Evolutionary conservation across 2,888 invertebrate species (phyloP).

Genomic region (Napeogenes inachia): DNA sequence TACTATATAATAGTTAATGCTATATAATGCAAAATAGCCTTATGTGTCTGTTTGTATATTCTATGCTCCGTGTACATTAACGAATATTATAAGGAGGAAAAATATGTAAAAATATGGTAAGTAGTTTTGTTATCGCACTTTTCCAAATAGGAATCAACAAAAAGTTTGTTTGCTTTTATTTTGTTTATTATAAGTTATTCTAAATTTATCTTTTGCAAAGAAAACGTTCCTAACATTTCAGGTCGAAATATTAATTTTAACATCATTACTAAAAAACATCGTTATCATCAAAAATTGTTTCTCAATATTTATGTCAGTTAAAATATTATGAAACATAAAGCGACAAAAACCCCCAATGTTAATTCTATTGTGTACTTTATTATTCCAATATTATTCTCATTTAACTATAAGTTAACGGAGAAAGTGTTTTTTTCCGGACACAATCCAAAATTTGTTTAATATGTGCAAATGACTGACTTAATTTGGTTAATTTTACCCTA

Average conservation of each 20-base stretch:
- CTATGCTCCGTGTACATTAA: background rate
- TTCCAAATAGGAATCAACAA: background rate
- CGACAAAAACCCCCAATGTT: too few relatives aligned
- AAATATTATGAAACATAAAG: too few relatives aligned
- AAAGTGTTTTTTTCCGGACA: too few relatives aligned
- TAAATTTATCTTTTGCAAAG: background rate
- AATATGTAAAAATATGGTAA: slow-evolving; percentile 1
- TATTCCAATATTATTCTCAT: too few relatives aligned
- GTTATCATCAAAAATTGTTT: too few relatives aligned
- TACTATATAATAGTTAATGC: background rate
- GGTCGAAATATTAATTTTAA: slow-evolving; percentile 11
- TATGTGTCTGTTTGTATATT: background rate
- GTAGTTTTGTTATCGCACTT: background rate
- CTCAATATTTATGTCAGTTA: too few relatives aligned
- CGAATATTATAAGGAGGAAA: background rate
- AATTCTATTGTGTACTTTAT: too few relatives aligned
- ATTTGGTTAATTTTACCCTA: slow-evolving; percentile 17
- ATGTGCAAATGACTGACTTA: slow-evolving; percentile 16
- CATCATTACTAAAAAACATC: too few relatives aligned
- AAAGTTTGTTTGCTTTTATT: background rate
- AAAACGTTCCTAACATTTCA: background rate
- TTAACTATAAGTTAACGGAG: too few relatives aligned
- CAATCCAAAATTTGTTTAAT: too few relatives aligned
- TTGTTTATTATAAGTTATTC: background rate
- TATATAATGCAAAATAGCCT: too few relatives aligned